phyloP scores from a whole-genome alignment of 2,113 vertebrate species.

The Amphilophus citrinellus region DNA sequence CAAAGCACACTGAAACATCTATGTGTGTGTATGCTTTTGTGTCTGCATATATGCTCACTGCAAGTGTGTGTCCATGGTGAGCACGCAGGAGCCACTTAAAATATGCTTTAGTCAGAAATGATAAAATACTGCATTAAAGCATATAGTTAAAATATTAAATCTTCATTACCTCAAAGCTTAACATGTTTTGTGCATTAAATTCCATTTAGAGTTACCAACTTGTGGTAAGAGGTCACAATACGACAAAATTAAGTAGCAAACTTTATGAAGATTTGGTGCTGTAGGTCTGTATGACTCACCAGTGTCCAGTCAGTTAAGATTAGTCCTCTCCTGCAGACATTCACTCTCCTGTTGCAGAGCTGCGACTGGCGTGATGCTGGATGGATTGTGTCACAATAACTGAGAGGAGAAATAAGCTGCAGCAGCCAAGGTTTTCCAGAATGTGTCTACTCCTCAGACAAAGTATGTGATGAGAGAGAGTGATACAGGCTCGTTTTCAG shows the following conservation, averaged over 20 bases:
- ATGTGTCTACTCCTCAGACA: constrained; percentile 47
- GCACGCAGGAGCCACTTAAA: background rate
- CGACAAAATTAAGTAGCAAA: constrained; percentile 4
- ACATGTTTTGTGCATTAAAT: background rate
- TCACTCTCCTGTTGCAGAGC: constrained; percentile 44
- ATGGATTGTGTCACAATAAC: constrained; percentile 32
- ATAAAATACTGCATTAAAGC: background rate
- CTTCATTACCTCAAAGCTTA: background rate
- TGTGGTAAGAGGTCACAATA: background rate
- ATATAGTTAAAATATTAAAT: background rate
- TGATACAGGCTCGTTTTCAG: constrained; percentile 60
- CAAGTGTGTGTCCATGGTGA: background rate
- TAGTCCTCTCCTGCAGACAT: constrained; percentile 52
- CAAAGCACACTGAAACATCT: constrained; percentile 16
- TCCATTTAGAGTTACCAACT: background rate
- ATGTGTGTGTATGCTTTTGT: constrained; percentile 2
- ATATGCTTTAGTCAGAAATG: background rate
- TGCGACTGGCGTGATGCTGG: constrained; percentile 36
- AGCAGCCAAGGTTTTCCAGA: constrained; percentile 47
- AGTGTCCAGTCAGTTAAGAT: constrained; percentile 25
- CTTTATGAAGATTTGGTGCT: constrained; percentile 10
- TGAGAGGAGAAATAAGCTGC: constrained; percentile 31
- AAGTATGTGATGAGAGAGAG: constrained; percentile 37
- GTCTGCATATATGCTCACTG: background rate
- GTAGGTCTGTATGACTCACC: constrained; percentile 48